Conservation (phyloP, 2,797 vertebrate species). For the Mus minutoides region DNA sequence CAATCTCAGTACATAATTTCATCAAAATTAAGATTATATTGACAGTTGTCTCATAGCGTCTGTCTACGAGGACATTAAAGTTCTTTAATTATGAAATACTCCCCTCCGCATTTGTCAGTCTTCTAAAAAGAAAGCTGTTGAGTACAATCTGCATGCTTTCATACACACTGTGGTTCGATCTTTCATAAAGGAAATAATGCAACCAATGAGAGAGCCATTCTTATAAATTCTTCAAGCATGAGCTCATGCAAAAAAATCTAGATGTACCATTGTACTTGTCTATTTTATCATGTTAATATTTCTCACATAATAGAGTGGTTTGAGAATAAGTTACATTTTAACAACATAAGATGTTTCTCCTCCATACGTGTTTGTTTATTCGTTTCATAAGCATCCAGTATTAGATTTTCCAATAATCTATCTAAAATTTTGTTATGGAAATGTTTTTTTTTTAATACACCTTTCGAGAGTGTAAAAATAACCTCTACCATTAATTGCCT, state of each 20-base stretch:
- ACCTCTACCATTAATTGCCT: not conserved
- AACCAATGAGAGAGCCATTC: slow-evolving; percentile 5
- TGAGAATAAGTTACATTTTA: slow-evolving; percentile 31
- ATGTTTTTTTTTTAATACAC: not conserved
- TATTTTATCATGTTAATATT: slow-evolving; percentile 9
- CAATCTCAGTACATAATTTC: not conserved
- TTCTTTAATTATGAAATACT: slow-evolving; percentile 33
- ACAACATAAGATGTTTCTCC: not conserved
- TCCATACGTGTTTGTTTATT: not conserved
- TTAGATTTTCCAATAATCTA: slow-evolving; percentile 1
- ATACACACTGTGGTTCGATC: not conserved
- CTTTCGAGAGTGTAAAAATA: not conserved
- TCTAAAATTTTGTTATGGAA: not conserved
- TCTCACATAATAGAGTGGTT: not conserved
- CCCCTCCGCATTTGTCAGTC: not conserved
- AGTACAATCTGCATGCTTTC: not conserved
- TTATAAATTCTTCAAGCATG: slow-evolving; percentile 23
- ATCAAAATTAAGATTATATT: slow-evolving; percentile 25
- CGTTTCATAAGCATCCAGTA: not conserved
- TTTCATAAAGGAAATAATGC: not conserved
- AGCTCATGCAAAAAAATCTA: not conserved
- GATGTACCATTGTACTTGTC: not conserved
- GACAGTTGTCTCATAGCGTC: not conserved
- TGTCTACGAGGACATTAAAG: not conserved
- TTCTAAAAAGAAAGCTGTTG: not conserved